Base-by-base conservation (phyloP, 2,888 invertebrate species). In the Gymnocheta viridis region DNA sequence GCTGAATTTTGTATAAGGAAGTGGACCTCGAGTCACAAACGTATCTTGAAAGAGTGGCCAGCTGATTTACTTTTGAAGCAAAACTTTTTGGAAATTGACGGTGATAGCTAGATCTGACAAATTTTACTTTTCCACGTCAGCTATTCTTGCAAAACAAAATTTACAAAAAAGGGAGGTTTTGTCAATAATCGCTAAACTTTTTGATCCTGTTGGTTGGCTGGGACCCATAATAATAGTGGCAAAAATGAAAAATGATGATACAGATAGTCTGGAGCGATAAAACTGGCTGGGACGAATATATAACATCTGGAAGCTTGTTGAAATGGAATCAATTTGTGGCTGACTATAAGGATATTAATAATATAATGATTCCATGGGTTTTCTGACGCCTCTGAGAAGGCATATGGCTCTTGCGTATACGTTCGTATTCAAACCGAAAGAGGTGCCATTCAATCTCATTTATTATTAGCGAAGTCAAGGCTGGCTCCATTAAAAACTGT, bases 211-310 rank as follows among this genome's bases (percentile, higher is more conserved):
- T n/a, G n/a, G n/a, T n/a, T n/a, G n/a, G n/a, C n/a, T n/a, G n/a
- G n/a, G n/a, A n/a, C n/a, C n/a, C n/a, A n/a, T 74, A 12, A 29
- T 74, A 3, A 27, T 76, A 7, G 10, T 17, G 12, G 64, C 74
- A 12, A 66, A 66, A 60, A 66, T 76, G 3, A 12, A 66, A 66
- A 60, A 66, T 76, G 3, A n/a, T 76, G 14, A 51, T 76, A 56
- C 74, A 76, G 14, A 54, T 56, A 24, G 27, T 66, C 0, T 51
- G 56, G 74, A 22, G n/a, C 2, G 73, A 74, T 4, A n/a, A 27
- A 12, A 62, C 17, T 14, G 17, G 58, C 7, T 73, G 73, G 60
- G 73, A 73, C 32, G 62, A 74, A 3, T 0, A 1, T 17, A 4
- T 64, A 35, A 22, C 19, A 22, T 2, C 19, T 9, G 24, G 12